Evolutionary conservation across 2,113 vertebrate species (phyloP), one percentile per base, ranked within the genome.

Genomic region (Callaeas wilsoni): DNA sequence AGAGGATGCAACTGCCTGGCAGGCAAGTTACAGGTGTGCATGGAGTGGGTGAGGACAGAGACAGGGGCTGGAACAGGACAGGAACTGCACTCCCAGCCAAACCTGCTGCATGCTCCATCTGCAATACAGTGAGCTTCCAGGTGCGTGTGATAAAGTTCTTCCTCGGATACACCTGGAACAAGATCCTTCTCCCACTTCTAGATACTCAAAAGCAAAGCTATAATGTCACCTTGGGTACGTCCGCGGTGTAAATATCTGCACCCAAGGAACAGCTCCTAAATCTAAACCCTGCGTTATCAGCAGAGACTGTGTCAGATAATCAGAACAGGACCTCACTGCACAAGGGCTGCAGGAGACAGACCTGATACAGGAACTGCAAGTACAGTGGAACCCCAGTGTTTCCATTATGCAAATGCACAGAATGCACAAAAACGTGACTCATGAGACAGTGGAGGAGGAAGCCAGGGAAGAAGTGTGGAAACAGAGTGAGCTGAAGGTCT

Each of bases 351-450:
- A 93, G 85, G 64, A 91, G 88, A 90, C 65, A 92, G 86, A 60
- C 29, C 29, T 52, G 65, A 64, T n/a, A 76, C 26, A 81, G 30
- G 53, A 39, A 39, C 18, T 67, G 39, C 74, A 91, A 46, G 68
- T 50, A 30, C 52, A 76, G 33, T 9, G 63, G 64, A 84, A 91
- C 85, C 49, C 14, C 9, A 81, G 53, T 2, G 71, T 50, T 95
- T 89, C 50, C 95, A 89, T 74, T 75, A 74, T 42, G 89, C 90
- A 90, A 95, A 94, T 81, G 65, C 46, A 32, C 0, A 32, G 27
- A 93, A 83, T 62, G 49, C 78, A 83, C 71, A 57, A 30, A 87
- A 95, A 56, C 6, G 75, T 92, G 95, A 97, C 63, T 95, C 63
- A 79, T 55, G 71, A 92, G 80, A 81, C 88, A 68, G 47, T 7